Percentiles rank a stretch among this genome's conserved stretches.
phyloP scores from a whole-genome alignment of 2,888 invertebrate genomes.

The Abrostola triplasia region DNA sequence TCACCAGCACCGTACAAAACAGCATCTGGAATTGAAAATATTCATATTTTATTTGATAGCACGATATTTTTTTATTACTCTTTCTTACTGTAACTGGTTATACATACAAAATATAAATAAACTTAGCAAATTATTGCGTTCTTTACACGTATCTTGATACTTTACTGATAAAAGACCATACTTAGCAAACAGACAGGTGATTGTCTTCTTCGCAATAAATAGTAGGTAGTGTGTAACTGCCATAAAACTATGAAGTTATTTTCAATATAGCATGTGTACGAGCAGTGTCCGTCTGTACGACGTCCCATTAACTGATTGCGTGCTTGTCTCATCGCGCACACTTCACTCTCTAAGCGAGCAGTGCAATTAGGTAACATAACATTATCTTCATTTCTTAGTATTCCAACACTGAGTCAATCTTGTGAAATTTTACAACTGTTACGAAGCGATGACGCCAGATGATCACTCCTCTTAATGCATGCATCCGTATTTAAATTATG shows the following conservation, averaged over 20 bases:
- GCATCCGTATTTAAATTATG: constrained; percentile 41
- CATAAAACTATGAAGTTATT: constrained; percentile 20
- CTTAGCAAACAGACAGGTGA: neutral
- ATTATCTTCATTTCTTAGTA: constrained; percentile 67
- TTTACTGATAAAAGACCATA: too few species aligned
- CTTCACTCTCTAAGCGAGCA: constrained; percentile 66
- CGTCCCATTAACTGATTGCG: constrained; percentile 65
- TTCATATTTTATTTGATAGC: constrained; percentile 2
- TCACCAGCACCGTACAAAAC: constrained; percentile 67
- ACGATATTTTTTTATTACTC: too few species aligned
- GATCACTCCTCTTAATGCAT: constrained; percentile 30
- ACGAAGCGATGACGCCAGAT: constrained; percentile 40
- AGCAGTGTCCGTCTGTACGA: constrained; percentile 37
- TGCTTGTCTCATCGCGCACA: constrained; percentile 52
- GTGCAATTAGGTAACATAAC: constrained; percentile 72
- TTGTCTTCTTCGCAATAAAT: neutral
- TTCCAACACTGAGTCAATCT: constrained; percentile 62
- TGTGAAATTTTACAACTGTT: constrained; percentile 66
- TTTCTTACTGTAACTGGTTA: too few species aligned
- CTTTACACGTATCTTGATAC: too few species aligned
- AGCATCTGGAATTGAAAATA: constrained; percentile 77
- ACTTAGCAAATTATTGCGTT: too few species aligned
- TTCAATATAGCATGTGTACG: constrained; percentile 28
- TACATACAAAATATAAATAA: too few species aligned
- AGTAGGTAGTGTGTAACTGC: constrained; percentile 15